These are phyloP conservation scores for Drosophila kohkoa DNA, from an alignment of 1,140 invertebrate genomes.

Conservation along the genomic window DNA sequence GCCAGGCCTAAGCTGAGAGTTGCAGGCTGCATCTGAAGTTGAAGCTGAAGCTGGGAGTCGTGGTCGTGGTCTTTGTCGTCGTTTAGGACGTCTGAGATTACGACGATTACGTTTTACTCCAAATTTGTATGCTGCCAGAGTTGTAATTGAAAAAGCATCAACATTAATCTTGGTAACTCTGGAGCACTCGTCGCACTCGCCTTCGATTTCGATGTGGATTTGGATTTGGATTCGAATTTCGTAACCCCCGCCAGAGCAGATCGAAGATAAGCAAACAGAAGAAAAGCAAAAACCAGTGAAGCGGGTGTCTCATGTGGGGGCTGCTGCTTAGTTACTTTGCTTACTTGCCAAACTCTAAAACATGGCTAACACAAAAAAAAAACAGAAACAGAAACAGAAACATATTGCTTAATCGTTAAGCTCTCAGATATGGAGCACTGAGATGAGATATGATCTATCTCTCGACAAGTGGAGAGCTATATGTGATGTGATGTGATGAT, in stretches of 20 bases:
- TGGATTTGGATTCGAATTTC: slow-evolving; percentile 60
- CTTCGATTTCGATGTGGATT: slow-evolving; percentile 42
- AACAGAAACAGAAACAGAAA: slow-evolving; percentile 49
- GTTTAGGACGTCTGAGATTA: slow-evolving; percentile 84
- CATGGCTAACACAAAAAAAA: slow-evolving; percentile 47
- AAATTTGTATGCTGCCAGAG: slow-evolving; percentile 83
- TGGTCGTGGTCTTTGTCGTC: slow-evolving; percentile 62
- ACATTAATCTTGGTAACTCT: slow-evolving; percentile 84
- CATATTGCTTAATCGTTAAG: slow-evolving; percentile 72
- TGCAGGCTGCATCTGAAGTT: slow-evolving; percentile 11
- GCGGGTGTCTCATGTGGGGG: slow-evolving; percentile 71
- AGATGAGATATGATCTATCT: slow-evolving; percentile 31
- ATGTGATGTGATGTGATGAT: slow-evolving; percentile 36
- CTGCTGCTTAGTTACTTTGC: slow-evolving; percentile 28
- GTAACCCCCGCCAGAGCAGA: slow-evolving; percentile 45
- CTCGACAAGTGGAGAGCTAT: slow-evolving; percentile 69
- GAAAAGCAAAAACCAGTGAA: slow-evolving; percentile 45
- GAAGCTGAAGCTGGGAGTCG: slow-evolving; percentile 13
- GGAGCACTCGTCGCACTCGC: slow-evolving; percentile 42
- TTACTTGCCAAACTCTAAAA: slow-evolving; percentile 32
- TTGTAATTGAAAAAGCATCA: slow-evolving; percentile 85
- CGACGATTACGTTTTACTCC: slow-evolving; percentile 83
- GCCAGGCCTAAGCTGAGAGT: slow-evolving; percentile 25
- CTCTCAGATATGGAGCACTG: slow-evolving; percentile 20
- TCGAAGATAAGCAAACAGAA: slow-evolving; percentile 40